Evolutionary conservation across 2,113 vertebrate genomes (phyloP).

Genomic region (Petaurus breviceps): DNA sequence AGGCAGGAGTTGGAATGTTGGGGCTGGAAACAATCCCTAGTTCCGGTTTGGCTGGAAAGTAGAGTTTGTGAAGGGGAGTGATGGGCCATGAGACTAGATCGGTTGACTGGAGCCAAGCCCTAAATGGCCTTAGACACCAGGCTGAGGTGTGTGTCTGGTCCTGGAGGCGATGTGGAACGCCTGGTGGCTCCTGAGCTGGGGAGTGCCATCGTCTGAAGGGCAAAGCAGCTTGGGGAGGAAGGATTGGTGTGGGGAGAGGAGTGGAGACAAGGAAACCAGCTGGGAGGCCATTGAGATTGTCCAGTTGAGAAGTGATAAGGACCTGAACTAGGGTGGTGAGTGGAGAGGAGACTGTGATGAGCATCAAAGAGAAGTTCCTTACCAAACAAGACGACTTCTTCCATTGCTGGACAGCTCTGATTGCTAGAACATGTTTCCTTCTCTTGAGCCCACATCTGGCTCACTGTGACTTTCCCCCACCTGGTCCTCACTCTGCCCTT

Average conservation of each 20-base stretch:
- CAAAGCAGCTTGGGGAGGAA: not conserved
- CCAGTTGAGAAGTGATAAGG: slow-evolving; percentile 15
- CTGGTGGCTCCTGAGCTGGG: not conserved
- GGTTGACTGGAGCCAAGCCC: not conserved
- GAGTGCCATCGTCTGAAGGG: slow-evolving; percentile 12
- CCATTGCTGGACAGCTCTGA: not conserved
- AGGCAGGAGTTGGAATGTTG: not conserved
- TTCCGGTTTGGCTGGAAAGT: not conserved
- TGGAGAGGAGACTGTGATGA: not conserved
- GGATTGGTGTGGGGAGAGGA: not conserved
- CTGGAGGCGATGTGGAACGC: not conserved
- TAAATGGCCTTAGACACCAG: not conserved
- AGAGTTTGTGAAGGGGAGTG: not conserved
- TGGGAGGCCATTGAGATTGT: slow-evolving; percentile 2
- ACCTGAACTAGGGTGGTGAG: not conserved
- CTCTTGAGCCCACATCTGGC: not conserved
- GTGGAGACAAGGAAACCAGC: not conserved
- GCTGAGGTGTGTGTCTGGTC: not conserved
- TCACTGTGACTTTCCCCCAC: not conserved
- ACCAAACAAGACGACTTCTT: not conserved
- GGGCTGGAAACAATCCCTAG: not conserved
- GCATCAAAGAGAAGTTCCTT: not conserved
- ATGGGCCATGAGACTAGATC: not conserved
- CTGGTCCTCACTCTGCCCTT: not conserved
- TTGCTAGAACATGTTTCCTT: not conserved